phyloP scores from a whole-genome alignment of 2,888 invertebrate species.

The Harpalus rubripes region DNA sequence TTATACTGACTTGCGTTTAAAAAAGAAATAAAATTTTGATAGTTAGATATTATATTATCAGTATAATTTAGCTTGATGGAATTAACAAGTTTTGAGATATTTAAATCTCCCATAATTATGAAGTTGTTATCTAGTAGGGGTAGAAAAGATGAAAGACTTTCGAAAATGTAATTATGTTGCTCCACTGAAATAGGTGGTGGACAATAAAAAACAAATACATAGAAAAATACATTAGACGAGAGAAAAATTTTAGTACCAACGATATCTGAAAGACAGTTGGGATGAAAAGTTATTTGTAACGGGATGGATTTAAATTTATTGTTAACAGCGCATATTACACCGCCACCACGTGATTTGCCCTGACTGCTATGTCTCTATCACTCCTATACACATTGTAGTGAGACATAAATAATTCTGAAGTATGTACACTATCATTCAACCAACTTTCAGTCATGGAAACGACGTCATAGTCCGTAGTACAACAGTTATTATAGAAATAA shows the following conservation, averaged over 20 bases:
- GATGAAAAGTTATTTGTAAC: neutral
- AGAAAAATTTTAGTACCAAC: neutral
- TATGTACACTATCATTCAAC: neutral
- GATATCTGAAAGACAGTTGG: neutral
- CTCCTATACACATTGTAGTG: neutral
- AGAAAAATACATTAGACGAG: neutral
- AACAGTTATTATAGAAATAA: neutral
- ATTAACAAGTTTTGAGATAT: neutral
- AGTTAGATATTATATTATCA: neutral
- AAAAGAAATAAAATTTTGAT: neutral
- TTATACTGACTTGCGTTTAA: neutral
- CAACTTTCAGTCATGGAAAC: neutral
- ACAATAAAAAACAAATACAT: slow-evolving; percentile 2
- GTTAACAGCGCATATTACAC: neutral
- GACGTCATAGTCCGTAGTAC: neutral
- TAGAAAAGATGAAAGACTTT: neutral
- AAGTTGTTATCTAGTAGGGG: slow-evolving; percentile 2
- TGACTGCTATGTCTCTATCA: neutral
- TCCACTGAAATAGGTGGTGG: slow-evolving; percentile 1
- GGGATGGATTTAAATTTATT: neutral
- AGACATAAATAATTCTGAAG: neutral
- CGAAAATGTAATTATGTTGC: neutral
- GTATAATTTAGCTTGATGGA: neutral
- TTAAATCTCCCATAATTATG: neutral
- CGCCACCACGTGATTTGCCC: neutral